Percentiles rank a stretch among this genome's conserved stretches.
These are phyloP conservation scores for Panagrolaimus sp. DNA, from an alignment of 1,140 invertebrate species.

Conservation along the genomic window DNA sequence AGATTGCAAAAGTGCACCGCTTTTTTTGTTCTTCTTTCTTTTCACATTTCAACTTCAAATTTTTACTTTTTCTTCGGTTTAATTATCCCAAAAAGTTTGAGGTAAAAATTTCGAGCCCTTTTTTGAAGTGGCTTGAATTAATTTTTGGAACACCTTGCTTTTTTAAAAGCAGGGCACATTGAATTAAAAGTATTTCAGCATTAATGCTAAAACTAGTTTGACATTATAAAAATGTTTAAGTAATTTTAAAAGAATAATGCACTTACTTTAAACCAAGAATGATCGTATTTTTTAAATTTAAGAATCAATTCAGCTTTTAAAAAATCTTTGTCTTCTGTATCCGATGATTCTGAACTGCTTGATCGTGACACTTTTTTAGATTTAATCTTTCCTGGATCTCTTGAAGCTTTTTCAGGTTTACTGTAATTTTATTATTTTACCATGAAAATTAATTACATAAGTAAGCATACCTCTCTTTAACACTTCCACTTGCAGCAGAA, in stretches of 20 bases:
- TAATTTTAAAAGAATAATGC: neutral
- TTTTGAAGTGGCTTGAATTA: too few relatives aligned
- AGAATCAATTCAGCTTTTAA: neutral
- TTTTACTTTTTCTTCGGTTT: too few relatives aligned
- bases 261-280: constrained; percentile 14
- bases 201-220: too few relatives aligned
- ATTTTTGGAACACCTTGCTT: too few relatives aligned
- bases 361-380: neutral
- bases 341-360: neutral
- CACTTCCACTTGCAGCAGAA: neutral
- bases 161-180: too few relatives aligned
- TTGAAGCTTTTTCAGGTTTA: neutral
- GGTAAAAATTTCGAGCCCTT: too few relatives aligned
- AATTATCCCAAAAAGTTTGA: too few relatives aligned
- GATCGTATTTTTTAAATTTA: constrained; percentile 12
- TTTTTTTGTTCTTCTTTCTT: too few relatives aligned
- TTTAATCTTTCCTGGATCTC: neutral
- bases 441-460: neutral
- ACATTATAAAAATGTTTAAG: too few relatives aligned
- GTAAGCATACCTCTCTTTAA: neutral
- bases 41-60: too few relatives aligned
- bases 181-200: too few relatives aligned
- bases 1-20: too few relatives aligned
- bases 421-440: neutral
- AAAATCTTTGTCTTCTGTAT: neutral